Percentiles rank a stretch among this genome's conserved stretches.
phyloP scores from a whole-genome alignment of 2,113 vertebrate genomes.

The Tapirus terrestris region DNA sequence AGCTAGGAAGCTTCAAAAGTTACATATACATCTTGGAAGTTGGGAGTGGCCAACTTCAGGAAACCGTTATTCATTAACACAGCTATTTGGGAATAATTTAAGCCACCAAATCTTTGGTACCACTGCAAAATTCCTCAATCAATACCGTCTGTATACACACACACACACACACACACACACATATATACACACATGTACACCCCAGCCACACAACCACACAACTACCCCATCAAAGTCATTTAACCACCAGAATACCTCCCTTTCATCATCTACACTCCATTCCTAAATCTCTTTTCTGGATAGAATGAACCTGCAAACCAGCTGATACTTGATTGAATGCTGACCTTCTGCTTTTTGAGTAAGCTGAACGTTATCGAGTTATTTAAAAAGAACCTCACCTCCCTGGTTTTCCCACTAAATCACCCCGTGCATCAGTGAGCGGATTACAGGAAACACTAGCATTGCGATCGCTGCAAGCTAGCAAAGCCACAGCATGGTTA shows the following conservation, averaged over 20 bases:
- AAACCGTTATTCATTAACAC: neutral
- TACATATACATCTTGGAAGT: neutral
- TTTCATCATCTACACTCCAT: neutral
- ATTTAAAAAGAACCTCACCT: constrained; percentile 47
- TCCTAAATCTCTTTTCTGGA: neutral
- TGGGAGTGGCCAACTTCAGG: neutral
- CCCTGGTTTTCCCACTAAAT: constrained; percentile 73
- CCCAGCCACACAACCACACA: neutral
- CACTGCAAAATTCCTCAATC: neutral
- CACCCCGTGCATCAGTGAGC: constrained; percentile 54
- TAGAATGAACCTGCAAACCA: constrained; percentile 58
- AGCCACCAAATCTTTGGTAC: neutral
- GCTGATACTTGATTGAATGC: constrained; percentile 66
- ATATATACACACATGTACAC: neutral
- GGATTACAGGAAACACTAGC: constrained; percentile 73
- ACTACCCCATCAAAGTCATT: neutral
- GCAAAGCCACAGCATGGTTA: constrained; percentile 54
- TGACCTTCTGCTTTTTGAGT: constrained; percentile 51
- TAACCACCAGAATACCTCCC: neutral
- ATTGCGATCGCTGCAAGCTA: constrained; percentile 55
- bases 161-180: no score
- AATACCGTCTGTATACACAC: neutral
- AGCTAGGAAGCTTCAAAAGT: neutral
- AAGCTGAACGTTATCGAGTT: constrained; percentile 54
- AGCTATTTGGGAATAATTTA: neutral